Evolutionary conservation across 2,888 invertebrate species (phyloP).

Genomic region (Drosophila picticornis): DNA sequence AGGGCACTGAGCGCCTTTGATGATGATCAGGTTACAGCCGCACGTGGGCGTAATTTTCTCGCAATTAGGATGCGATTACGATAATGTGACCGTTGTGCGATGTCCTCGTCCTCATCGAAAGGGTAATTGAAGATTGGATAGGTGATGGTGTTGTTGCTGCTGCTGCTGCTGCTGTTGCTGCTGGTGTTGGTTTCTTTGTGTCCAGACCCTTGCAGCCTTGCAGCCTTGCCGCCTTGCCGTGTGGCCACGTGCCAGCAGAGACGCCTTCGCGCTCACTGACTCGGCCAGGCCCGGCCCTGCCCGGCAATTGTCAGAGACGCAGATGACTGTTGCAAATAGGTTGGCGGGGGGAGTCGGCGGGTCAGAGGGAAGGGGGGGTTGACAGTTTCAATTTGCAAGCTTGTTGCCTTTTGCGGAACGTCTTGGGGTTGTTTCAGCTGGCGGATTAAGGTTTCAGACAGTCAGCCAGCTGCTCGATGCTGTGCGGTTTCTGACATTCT

Average conservation of each 20-base stretch:
- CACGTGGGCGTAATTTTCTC: conserved; percentile 85
- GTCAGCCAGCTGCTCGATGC: conserved; percentile 10
- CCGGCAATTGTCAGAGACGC: conserved; percentile 14
- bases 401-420: conserved; percentile 63
- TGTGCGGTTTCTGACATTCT: conserved; percentile 24
- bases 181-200: conserved; percentile 24
- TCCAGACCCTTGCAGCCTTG: conserved; percentile 40
- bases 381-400: conserved; percentile 74
- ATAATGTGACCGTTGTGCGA: conserved; percentile 72
- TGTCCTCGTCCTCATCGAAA: conserved; percentile 64
- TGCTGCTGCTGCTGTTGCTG: conserved; percentile 36
- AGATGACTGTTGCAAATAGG: not conserved
- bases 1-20: conserved; percentile 59
- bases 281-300: not conserved
- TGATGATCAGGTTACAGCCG: conserved; percentile 84
- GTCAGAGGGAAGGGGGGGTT: not conserved
- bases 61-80: conserved; percentile 85
- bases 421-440: conserved; percentile 73
- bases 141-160: conserved; percentile 40
- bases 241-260: conserved; percentile 69
- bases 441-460: conserved; percentile 68
- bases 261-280: conserved; percentile 55
- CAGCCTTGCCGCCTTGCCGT: conserved; percentile 38
- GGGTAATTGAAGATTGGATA: conserved; percentile 84
- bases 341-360: not conserved